A percentile compares a stretch with the other conserved stretches of the same genome.
These are phyloP conservation scores for Acanthopagrus latus DNA, from an alignment of 2,797 vertebrate species.

Conservation along the genomic window DNA sequence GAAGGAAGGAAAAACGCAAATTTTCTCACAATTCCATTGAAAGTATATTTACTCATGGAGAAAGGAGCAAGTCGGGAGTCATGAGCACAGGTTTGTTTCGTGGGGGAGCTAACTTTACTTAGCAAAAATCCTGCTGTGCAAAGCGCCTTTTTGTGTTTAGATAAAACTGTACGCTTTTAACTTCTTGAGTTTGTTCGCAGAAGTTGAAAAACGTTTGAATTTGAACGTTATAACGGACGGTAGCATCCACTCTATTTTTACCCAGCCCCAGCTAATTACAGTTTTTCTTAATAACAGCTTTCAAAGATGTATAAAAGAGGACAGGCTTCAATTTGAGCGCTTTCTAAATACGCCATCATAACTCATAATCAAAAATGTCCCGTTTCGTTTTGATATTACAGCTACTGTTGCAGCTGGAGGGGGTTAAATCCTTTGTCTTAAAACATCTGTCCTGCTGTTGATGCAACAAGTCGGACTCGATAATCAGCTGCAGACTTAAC, in stretches of 20 bases:
- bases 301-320: slow-evolving; percentile 50
- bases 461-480: slow-evolving; percentile 49
- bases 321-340: slow-evolving; percentile 34
- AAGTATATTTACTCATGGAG: slow-evolving; percentile 85
- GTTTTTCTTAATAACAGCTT: slow-evolving; percentile 76
- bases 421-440: slow-evolving; percentile 82
- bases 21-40: slow-evolving; percentile 79
- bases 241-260: slow-evolving; percentile 58
- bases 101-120: slow-evolving; percentile 55
- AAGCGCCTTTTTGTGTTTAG: background rate
- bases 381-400: slow-evolving; percentile 37
- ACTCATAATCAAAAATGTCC: background rate
- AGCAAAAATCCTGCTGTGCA: slow-evolving; percentile 28
- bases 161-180: background rate
- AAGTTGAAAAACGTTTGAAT: background rate
- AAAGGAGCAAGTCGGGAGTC: slow-evolving; percentile 85
- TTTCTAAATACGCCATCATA: slow-evolving; percentile 37
- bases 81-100: slow-evolving; percentile 90
- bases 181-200: background rate
- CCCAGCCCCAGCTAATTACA: slow-evolving; percentile 71
- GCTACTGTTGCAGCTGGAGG: slow-evolving; percentile 60
- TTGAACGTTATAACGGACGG: slow-evolving; percentile 22
- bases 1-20: slow-evolving; percentile 60
- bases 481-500: slow-evolving; percentile 11
- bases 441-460: slow-evolving; percentile 82